Evolutionary conservation across 2,888 invertebrate species (phyloP).

Genomic region (Neoscelio sp.): DNA sequence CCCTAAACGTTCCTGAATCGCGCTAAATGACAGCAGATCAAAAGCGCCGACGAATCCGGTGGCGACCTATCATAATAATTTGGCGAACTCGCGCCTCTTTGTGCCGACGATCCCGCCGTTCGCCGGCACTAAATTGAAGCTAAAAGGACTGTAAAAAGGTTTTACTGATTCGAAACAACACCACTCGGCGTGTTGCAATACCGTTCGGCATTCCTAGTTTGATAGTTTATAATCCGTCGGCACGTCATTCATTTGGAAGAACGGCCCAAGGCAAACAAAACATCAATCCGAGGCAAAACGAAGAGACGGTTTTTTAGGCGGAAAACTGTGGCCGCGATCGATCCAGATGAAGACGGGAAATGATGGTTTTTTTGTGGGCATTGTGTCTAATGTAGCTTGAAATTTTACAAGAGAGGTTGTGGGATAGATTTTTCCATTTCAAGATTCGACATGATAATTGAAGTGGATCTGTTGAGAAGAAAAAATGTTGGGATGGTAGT

Average conservation of each 20-base stretch:
- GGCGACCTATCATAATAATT: slow-evolving; percentile 83
- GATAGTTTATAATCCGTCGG: slow-evolving; percentile 66
- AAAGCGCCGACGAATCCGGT: slow-evolving; percentile 82
- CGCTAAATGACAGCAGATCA: slow-evolving; percentile 82
- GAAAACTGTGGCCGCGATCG: slow-evolving; percentile 45
- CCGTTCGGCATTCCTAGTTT: slow-evolving; percentile 65
- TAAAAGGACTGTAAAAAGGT: slow-evolving; percentile 79
- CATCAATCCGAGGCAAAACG: slow-evolving; percentile 8
- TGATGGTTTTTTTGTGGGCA: slow-evolving; percentile 40
- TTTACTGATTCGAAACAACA: slow-evolving; percentile 76
- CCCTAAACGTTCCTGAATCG: slow-evolving; percentile 81
- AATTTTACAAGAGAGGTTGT: slow-evolving; percentile 37
- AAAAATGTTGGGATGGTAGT: not conserved
- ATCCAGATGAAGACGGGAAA: slow-evolving; percentile 35
- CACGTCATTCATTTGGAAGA: slow-evolving; percentile 58
- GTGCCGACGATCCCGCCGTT: slow-evolving; percentile 76
- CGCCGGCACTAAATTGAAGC: slow-evolving; percentile 77
- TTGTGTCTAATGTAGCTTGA: slow-evolving; percentile 55
- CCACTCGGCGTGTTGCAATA: slow-evolving; percentile 69
- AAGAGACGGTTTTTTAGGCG: slow-evolving; percentile 32
- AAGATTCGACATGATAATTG: not conserved
- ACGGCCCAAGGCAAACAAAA: slow-evolving; percentile 59
- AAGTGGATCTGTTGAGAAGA: slow-evolving; percentile 1
- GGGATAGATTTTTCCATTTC: too few relatives aligned
- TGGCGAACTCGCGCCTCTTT: slow-evolving; percentile 83